These are phyloP conservation scores for Tipula lateralis DNA, from an alignment of 2,888 invertebrate species.

Conservation along the genomic window DNA sequence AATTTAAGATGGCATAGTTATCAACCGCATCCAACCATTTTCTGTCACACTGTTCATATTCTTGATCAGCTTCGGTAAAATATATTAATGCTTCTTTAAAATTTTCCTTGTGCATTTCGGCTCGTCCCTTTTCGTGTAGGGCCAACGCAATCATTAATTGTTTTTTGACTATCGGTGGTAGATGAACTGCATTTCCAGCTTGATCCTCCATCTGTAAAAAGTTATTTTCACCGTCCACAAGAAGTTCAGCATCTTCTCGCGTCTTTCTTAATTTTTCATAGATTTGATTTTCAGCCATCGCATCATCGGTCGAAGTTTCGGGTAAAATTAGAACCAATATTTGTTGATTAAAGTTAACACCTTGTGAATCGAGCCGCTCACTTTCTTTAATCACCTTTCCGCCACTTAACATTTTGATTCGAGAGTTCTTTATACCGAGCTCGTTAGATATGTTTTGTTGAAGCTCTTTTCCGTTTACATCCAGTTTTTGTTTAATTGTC, in stretches of 20 bases:
- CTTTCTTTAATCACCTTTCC: conserved; percentile 60
- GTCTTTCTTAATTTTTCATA: conserved; percentile 55
- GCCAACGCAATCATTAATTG: conserved; percentile 72
- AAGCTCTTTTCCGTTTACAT: conserved; percentile 54
- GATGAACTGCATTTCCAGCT: conserved; percentile 64
- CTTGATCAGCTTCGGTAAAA: conserved; percentile 71
- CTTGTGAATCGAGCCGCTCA: conserved; percentile 54
- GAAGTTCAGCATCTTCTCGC: conserved; percentile 53
- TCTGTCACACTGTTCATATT: conserved; percentile 51
- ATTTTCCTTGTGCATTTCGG: conserved; percentile 60
- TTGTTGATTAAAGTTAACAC: conserved; percentile 63
- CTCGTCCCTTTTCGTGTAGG: conserved; percentile 72
- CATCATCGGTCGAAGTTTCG: conserved; percentile 47
- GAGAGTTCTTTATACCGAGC: conserved; percentile 40
- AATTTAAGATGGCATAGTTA: conserved; percentile 75
- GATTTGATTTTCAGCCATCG: conserved; percentile 51
- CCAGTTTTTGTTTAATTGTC: conserved; percentile 56
- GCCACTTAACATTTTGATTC: conserved; percentile 60
- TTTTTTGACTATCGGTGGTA: conserved; percentile 65
- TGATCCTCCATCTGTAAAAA: conserved; percentile 64
- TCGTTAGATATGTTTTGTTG: conserved; percentile 53
- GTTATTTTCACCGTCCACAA: conserved; percentile 52
- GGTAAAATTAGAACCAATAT: conserved; percentile 60
- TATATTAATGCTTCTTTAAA: conserved; percentile 67
- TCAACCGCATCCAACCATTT: conserved; percentile 61